Evolutionary conservation across 1,140 invertebrate species (phyloP), one percentile per base, ranked within the genome.

Genomic region (Lysiphlebus fabarum): DNA sequence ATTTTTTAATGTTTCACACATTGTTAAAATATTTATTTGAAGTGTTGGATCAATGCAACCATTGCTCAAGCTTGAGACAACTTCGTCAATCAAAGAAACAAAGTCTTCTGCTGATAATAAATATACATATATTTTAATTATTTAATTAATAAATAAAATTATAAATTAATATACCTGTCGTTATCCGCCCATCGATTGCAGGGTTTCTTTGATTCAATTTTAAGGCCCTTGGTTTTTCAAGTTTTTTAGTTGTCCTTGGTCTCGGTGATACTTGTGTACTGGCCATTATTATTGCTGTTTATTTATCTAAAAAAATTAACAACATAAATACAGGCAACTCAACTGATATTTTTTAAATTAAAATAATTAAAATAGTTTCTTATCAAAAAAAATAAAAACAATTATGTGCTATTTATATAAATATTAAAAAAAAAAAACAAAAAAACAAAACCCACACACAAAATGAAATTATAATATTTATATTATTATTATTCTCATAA

Each of bases 1-100:
- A 10, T 85, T 80, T 67, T 89, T 90, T 43, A 91, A 74, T 66
- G 89, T 87, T 68, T 85, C 83, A 67, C 85, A 87, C 81, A 89
- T 85, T 51, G 82, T 82, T 44, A 85, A 78, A 44, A 88, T 81
- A 71, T 83, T 85, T 62, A 78, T 78, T 70, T 83, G 83, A 58
- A 86, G 77, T 55, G 78, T 79, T 75, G 78, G 77, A 71, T 86
- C 84, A 77, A 81, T 84, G 70, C 77, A 79, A 58, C 82, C 84
- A 71, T 83, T 85, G 70, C 83, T 83, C 67, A 89, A 81, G 68
- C 84, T 83, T 67, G 83, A 82, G 40, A 85, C 83, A 59, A 89
- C 86, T 71, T 82, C 86, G 69, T 89, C 86, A 64, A 87, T 86
- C 68, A 88, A 78, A 66, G 84, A 83, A 70, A 89, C 86, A 61